Conservation (phyloP, 2,888 invertebrate genomes). For the Mellilla xanthometata region DNA sequence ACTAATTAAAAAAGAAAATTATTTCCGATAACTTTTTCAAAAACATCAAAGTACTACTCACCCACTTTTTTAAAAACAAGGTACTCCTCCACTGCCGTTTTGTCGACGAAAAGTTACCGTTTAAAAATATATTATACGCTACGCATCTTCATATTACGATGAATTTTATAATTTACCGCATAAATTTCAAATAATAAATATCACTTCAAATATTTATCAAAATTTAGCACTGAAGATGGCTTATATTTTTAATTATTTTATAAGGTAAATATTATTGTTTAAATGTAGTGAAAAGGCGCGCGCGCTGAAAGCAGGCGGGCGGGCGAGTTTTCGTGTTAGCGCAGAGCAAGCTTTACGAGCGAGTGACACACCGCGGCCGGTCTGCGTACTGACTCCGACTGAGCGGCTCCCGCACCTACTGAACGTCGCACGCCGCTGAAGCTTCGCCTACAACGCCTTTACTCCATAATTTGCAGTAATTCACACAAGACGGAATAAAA, state of each 20-base stretch:
- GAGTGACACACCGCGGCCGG: slow-evolving; percentile 46
- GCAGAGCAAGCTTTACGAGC: slow-evolving; percentile 41
- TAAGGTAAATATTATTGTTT: slow-evolving; percentile 18
- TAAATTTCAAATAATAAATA: no score
- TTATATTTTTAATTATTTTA: slow-evolving; percentile 1
- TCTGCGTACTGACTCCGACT: slow-evolving; percentile 47
- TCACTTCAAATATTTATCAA: slow-evolving; percentile 6
- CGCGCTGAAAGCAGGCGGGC: slow-evolving; percentile 46
- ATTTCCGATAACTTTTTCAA: no score
- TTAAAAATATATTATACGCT: slow-evolving; percentile 25
- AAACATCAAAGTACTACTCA: slow-evolving; percentile 44
- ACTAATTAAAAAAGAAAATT: no score
- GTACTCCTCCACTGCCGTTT: slow-evolving; percentile 41
- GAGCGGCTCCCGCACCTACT: slow-evolving; percentile 30
- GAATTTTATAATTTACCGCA: no score
- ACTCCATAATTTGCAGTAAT: slow-evolving; percentile 20
- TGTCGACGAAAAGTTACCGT: slow-evolving; percentile 38
- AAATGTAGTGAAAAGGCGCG: slow-evolving; percentile 30
- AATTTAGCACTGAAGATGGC: neutral
- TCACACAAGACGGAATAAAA: neutral
- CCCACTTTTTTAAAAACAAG: slow-evolving; percentile 66
- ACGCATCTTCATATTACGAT: slow-evolving; percentile 36
- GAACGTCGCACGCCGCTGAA: slow-evolving; percentile 28
- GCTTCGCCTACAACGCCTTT: slow-evolving; percentile 32
- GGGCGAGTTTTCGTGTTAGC: slow-evolving; percentile 40